Conservation (phyloP, 2,797 vertebrate genomes). For the Macroramphosus scolopax region DNA sequence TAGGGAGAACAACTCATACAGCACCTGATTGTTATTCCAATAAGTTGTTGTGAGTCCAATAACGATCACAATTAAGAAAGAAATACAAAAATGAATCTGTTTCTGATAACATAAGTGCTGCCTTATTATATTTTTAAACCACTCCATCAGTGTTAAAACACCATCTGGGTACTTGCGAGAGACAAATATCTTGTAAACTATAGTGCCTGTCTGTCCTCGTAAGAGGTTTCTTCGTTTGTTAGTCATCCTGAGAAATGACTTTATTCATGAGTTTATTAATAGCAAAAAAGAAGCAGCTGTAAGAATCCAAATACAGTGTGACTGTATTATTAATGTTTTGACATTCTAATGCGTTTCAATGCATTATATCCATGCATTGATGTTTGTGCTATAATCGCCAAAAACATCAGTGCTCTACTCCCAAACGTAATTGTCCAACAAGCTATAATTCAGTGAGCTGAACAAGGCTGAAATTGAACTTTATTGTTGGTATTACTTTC, state of each 20-base stretch:
- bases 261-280: conserved; percentile 15
- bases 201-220: conserved; percentile 26
- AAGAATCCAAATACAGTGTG: neutral
- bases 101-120: conserved; percentile 19
- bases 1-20: neutral
- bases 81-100: conserved; percentile 7
- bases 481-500: conserved; percentile 42
- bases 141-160: conserved; percentile 17
- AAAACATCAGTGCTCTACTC: conserved; percentile 24
- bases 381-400: conserved; percentile 27
- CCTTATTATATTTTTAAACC: conserved; percentile 3
- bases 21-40: conserved; percentile 16
- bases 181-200: conserved; percentile 35
- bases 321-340: neutral
- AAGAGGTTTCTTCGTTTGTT: conserved; percentile 37
- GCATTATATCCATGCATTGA: conserved; percentile 5
- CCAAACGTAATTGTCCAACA: conserved; percentile 43
- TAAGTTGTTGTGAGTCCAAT: conserved; percentile 9
- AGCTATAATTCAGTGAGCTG: too few species aligned
- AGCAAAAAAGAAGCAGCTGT: conserved; percentile 6
- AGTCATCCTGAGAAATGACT: conserved; percentile 16
- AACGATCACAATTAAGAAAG: conserved; percentile 19
- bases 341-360: too few species aligned
- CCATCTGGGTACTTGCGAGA: conserved; percentile 30
- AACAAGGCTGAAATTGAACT: conserved; percentile 39